Evolutionary conservation across 2,888 invertebrate species (phyloP), one percentile per base, ranked within the genome.

Genomic region (Microctonus aethiopoides): DNA sequence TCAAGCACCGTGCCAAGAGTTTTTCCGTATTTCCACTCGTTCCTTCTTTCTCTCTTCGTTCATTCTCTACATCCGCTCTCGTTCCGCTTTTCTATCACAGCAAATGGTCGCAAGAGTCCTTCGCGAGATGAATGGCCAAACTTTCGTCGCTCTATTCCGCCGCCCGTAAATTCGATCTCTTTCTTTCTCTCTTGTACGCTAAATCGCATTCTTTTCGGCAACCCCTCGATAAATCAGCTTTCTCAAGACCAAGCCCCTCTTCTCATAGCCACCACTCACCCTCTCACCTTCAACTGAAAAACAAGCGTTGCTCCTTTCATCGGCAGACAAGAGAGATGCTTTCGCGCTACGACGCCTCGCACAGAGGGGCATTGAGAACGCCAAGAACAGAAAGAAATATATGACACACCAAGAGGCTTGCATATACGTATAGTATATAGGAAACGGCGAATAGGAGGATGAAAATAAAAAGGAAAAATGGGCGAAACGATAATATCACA

Each of bases 121-220:
- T 64, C 20, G 51, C 16, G 60, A 65, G 59, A 64, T 51, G 65
- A 69, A 65, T 69, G 39, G 64, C 59, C 65, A 59, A 69, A 59
- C 65, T 64, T 64, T 69, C 64, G 51, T 65, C 57, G 36, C 54
- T 22, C 46, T 59, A 63, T 51, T 57, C 51, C 26, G 56, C 39
- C 64, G 34, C 32, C 65, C 69, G 65, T 70, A 70, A 70, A 70
- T 70, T 60, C 39, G 60, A 39, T 29, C 63, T 41, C 22, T 65
- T 60, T 63, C 62, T 62, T 57, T 29, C 46, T 51, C 63, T 60
- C 32, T 68, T 61, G 57, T 59, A 26, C 51, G 41, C 69, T 39
- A 62, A 70, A 70, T 70, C 69, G 60, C 65, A 70, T 70, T 70
- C 60, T 69, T 70, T 70, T 65, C 65, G 52, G 59, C 69, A 70